Evolutionary conservation across 2,797 vertebrate genomes (phyloP).

Genomic region (Melanotaenia trifasciata): DNA sequence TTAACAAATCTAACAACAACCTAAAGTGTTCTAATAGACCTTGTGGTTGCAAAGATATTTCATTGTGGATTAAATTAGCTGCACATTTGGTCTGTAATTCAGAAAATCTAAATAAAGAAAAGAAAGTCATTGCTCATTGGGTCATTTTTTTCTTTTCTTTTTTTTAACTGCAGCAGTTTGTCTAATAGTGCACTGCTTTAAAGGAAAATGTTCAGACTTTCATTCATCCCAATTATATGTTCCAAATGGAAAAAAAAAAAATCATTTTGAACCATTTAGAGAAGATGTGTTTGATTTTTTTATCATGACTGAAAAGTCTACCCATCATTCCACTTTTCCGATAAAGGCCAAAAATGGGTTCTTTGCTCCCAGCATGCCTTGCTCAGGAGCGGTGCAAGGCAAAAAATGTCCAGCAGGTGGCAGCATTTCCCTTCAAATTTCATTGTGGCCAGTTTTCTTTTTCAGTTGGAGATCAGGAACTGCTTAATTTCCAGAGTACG

Average conservation of each 20-base stretch:
- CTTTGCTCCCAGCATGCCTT: conserved; percentile 38
- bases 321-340: conserved; percentile 20
- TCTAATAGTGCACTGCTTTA: conserved; percentile 1
- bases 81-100: conserved; percentile 8
- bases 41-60: not conserved
- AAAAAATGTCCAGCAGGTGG: conserved; percentile 55
- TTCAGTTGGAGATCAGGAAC: not conserved
- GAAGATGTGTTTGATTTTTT: conserved; percentile 23
- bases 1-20: too few species aligned
- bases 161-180: conserved; percentile 21
- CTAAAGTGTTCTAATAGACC: too few species aligned
- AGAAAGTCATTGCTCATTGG: conserved; percentile 8
- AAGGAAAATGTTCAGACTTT: conserved; percentile 16
- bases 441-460: not conserved
- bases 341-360: conserved; percentile 29
- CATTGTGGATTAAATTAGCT: not conserved
- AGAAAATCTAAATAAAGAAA: not conserved
- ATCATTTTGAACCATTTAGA: conserved; percentile 32
- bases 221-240: conserved; percentile 43
- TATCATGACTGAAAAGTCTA: conserved; percentile 22
- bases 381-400: conserved; percentile 26
- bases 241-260: conserved; percentile 30
- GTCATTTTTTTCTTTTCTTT: conserved; percentile 7
- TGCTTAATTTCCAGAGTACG: not conserved
- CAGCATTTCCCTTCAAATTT: conserved; percentile 48